Base-by-base conservation (phyloP, 2,797 vertebrate genomes). In the Sebastiscus albofasciatus region DNA sequence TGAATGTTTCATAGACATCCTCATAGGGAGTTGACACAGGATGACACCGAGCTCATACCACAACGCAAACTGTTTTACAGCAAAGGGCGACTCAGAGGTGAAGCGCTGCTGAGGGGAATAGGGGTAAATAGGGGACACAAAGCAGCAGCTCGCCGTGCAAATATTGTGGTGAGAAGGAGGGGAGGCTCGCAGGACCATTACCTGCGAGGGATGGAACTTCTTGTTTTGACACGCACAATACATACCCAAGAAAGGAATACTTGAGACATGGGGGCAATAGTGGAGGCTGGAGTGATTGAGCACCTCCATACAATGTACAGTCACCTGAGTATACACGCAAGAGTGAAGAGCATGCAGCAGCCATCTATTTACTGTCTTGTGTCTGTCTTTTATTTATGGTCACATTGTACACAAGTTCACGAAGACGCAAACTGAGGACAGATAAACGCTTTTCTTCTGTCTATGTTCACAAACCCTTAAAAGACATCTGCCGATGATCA, bases 171-270 rank as follows among this genome's bases (percentile, higher is more conserved):
- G 67, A 83, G 65, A 42, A 34, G 61, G 54, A 84, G 36, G 81
- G 49, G 56, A 81, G 67, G 73, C 69, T 87, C 24, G 13, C 69
- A 62, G 76, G 80, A 78, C 73, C 82, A 77, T 83, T 90, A 85
- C 76, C 80, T 82, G 73, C 26, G 42, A 89, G 84, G 84, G 79
- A 74, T 42, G 55, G 77, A 60, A 77, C 65, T 78, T 92, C 91
- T 90, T 95, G 93, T 94, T 93, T 92, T 93, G 89, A 94, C 93
- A 92, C 2, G 92, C 77, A 92, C 66, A 67, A 86, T 67, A 72
- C 87, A 75, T 60, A 76, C 58, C 56, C 62, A 20, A 62, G 67
- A 77, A 85, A 85, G 77, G 77, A 88, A 72, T 66, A 80, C 39
- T 46, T 26, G 49, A 84, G 77, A 55, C 60, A 84, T 78, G 67